phyloP scores from a whole-genome alignment of 2,113 vertebrate species.

The Miniopterus natalensis region DNA sequence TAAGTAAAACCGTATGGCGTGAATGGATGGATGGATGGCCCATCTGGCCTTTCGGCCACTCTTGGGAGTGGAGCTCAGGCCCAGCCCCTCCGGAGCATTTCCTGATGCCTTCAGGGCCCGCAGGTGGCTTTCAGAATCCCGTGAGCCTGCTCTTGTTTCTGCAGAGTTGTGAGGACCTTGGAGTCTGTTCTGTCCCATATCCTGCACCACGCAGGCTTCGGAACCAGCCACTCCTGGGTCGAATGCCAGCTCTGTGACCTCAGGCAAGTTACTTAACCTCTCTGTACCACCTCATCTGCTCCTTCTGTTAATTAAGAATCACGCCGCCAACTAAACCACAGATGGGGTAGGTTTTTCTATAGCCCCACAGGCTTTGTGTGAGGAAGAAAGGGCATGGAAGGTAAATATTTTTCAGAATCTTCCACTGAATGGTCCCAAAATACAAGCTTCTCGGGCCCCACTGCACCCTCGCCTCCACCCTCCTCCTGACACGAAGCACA shows the following conservation, averaged over 20 bases:
- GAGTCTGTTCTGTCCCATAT: background rate
- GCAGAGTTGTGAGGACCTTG: background rate
- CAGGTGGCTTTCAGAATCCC: background rate
- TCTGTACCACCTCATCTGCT: background rate
- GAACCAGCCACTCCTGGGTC: background rate
- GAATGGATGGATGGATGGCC: no score
- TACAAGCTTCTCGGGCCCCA: background rate
- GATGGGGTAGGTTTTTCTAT: background rate
- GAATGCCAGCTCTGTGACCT: background rate
- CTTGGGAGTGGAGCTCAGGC: background rate
- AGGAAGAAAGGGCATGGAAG: background rate
- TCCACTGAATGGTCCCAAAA: background rate
- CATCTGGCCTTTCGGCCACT: background rate
- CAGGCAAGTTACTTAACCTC: background rate
- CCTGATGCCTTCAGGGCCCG: rapidly evolving
- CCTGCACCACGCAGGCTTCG: rapidly evolving
- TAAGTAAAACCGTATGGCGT: background rate
- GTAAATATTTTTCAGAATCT: background rate
- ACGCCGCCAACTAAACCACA: rapidly evolving
- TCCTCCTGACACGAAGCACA: background rate
- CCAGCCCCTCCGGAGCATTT: background rate
- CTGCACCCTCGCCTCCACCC: background rate
- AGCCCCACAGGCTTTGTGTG: background rate
- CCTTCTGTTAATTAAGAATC: background rate
- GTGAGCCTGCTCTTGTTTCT: background rate